Conservation (phyloP, 2,113 vertebrate species). For the Lucifuga dentata region DNA sequence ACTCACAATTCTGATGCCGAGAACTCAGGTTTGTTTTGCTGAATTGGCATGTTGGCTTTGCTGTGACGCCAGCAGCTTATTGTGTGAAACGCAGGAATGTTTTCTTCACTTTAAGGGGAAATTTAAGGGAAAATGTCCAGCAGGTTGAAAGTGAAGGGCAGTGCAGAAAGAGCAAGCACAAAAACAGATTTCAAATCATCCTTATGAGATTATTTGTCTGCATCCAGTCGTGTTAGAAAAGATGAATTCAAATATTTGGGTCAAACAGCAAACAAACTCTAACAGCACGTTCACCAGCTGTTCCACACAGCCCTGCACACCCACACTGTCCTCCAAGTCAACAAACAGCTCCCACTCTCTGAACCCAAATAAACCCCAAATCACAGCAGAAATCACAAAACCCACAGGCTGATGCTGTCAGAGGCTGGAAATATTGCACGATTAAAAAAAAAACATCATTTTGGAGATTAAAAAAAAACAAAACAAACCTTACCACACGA, state of each 20-base stretch:
- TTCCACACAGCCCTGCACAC: constrained; percentile 70
- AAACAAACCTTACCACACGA: constrained; percentile 65
- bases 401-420: background rate
- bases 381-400: constrained; percentile 38
- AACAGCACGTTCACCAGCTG: constrained; percentile 72
- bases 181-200: too few species aligned
- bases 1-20: too few species aligned
- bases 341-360: constrained; percentile 77
- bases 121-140: too few species aligned
- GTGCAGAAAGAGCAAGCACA: too few species aligned
- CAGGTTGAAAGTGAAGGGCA: too few species aligned
- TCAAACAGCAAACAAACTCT: constrained; percentile 75
- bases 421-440: background rate
- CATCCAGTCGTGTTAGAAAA: too few species aligned
- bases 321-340: constrained; percentile 70
- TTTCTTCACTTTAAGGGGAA: too few species aligned
- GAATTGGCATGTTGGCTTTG: too few species aligned
- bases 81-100: too few species aligned
- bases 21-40: too few species aligned
- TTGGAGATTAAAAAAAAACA: background rate
- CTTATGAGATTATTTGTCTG: too few species aligned
- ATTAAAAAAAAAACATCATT: background rate
- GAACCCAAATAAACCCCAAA: constrained; percentile 72
- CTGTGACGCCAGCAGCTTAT: too few species aligned
- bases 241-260: constrained; percentile 76